These are phyloP conservation scores for Hecatera dysodea DNA, from an alignment of 2,888 invertebrate genomes.

Conservation along the genomic window DNA sequence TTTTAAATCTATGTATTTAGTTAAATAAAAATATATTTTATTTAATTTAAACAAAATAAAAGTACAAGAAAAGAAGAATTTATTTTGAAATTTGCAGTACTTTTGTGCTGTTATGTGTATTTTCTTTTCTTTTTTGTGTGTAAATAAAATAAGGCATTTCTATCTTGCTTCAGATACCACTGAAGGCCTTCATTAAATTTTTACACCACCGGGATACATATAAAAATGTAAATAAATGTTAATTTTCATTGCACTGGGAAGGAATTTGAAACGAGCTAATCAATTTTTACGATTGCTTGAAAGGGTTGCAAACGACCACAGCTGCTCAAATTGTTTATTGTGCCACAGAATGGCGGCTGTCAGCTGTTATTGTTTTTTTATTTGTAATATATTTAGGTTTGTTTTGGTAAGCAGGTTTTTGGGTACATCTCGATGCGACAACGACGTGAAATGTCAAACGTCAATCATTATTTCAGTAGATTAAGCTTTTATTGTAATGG, in stretches of 20 bases:
- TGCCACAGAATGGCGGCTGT: slow-evolving; percentile 32
- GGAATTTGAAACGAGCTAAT: slow-evolving; percentile 55
- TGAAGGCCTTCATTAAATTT: slow-evolving; percentile 25
- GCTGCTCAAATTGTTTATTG: slow-evolving; percentile 55
- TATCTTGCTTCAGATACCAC: neutral
- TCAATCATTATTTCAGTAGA: neutral
- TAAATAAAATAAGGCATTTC: too few relatives aligned
- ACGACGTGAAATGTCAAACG: too few relatives aligned
- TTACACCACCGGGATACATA: slow-evolving; percentile 38
- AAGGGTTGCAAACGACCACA: slow-evolving; percentile 60
- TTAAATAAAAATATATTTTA: too few relatives aligned
- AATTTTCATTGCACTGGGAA: slow-evolving; percentile 60
- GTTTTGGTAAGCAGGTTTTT: neutral
- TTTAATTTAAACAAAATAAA: too few relatives aligned
- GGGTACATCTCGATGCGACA: neutral
- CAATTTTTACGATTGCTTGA: slow-evolving; percentile 62
- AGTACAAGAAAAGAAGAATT: too few relatives aligned
- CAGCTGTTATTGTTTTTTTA: slow-evolving; percentile 36
- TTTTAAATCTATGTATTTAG: too few relatives aligned
- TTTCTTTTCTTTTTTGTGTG: too few relatives aligned
- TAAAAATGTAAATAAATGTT: slow-evolving; percentile 60
- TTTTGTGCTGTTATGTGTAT: too few relatives aligned
- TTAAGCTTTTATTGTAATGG: neutral
- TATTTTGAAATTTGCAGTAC: too few relatives aligned
- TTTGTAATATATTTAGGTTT: too few relatives aligned